Base-by-base conservation (phyloP, 2,113 vertebrate species). In the Sander vitreus region DNA sequence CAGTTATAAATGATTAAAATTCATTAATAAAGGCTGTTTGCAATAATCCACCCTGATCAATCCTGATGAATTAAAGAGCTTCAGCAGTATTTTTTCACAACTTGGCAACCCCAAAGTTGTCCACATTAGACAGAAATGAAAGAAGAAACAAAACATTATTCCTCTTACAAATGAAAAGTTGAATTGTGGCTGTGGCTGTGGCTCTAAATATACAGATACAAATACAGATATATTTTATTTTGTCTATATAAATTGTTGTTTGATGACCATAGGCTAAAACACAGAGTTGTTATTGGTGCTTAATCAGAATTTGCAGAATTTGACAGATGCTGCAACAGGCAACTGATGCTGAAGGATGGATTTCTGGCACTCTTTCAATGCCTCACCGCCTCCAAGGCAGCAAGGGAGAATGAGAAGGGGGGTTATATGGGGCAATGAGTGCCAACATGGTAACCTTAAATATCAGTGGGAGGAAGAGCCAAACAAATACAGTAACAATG, bases 401-500 rank as follows among this genome's bases (percentile, higher is more conserved):
- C 14, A 30, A 73, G 25, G 8, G 65, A 66, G 84, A 27, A 15
- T 25, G 65, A 50, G 72, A 27, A 51, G 15, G 51, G 58, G 66
- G 43, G 64, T 48, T 36, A 50, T 43, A 27, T 50, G 66, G 18
- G 54, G 81, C 59, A 64, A 50, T 25, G 57, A 66, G 60, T 78
- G 90, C 90, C 88, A 88, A 84, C 85, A 90, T 80, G 88, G 88
- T 81, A 91, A 88, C 91, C 76, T 81, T 68, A 86, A 87, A 91
- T 78, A 89, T 92, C 80, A 90, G 82, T 62, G 78, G 70, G 82
- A 87, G 83, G 90, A 90, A 91, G 89, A 92, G 59, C 58, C 81
- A 80, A 76, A 86, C 73, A 90, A 88, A 93, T 85, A 83, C 57
- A 73, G 67, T 54, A 86, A 94, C 88, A 93, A 94, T 86, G 80